Conservation (phyloP, 2,797 vertebrate genomes). For the Amniataba percoides region DNA sequence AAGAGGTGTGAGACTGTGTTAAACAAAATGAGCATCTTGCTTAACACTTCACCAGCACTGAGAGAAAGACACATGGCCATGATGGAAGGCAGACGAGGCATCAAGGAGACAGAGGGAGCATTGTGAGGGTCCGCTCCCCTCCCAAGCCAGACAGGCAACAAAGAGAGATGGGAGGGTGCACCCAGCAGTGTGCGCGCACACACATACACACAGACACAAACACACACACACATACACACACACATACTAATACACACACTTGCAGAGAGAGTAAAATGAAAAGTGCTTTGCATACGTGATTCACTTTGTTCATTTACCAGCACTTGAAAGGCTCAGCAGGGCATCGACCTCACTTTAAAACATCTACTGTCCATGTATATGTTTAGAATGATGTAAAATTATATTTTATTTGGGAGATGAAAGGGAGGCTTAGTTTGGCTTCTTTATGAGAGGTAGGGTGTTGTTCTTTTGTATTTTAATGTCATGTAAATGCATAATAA, state of each 20-base stretch:
- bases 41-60: constrained; percentile 25
- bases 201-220: constrained; percentile 12
- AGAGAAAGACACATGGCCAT: constrained; percentile 39
- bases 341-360: constrained; percentile 26
- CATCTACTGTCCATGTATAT: not conserved
- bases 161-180: constrained; percentile 62
- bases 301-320: constrained; percentile 57
- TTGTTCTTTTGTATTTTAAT: too few species aligned
- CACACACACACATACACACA: constrained; percentile 22
- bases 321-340: constrained; percentile 44
- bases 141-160: constrained; percentile 69
- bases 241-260: constrained; percentile 20
- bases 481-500: not conserved
- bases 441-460: not conserved
- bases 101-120: constrained; percentile 71
- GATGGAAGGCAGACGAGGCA: constrained; percentile 58
- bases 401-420: constrained; percentile 6
- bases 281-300: constrained; percentile 50
- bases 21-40: constrained; percentile 13
- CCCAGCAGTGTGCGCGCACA: not conserved
- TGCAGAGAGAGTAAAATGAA: constrained; percentile 39
- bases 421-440: not conserved
- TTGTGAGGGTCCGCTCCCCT: constrained; percentile 72
- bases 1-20: not conserved
- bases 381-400: not conserved